Base-by-base conservation (phyloP, 2,888 invertebrate species). In the Cacoxenus indagator region DNA sequence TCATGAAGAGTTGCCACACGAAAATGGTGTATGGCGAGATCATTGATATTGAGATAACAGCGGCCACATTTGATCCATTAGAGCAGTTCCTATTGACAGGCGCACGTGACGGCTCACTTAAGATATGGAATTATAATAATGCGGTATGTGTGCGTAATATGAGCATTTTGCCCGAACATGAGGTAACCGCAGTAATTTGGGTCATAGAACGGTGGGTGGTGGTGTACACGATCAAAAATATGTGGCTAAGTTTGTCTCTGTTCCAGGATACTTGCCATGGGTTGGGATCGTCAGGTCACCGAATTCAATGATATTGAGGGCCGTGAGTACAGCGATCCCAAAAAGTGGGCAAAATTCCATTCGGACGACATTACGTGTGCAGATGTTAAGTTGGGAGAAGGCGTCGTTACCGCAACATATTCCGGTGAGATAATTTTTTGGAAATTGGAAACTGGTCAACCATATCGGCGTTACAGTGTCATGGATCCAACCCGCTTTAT, bases 41-140 rank as follows among this genome's bases (percentile, higher is more conserved):
- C 37, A 88, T 81, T 27, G 85, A 86, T 61, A 84, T 86, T 64
- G 86, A 86, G 73, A 86, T 86, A 26, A 86, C 86, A 0, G 86
- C 86, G 4, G 86, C 85, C 5, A 84, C 84, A 59, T 86, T 95
- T 86, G 94, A 95, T 88, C 92, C 93, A 0, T 91, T 92, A 24
- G 89, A 91, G 75, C 93, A 94, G 82, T 90, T 94, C 69, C 89
- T 96, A 29, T 86, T 95, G 68, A 95, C 95, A 0, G 95, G 94
- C 1, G 95, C 94, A 0, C 90, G 92, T 64, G 92, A 95, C 85
- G 96, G 96, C 11, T 91, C 92, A 0, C 88, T 96, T 6, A 87
- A 91, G 89, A 90, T 95, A 37, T 96, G 96, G 96, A 94, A 95
- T 87, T 95, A 95, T 82, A 95, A 94, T 83, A 93, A 93, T 26